These are phyloP conservation scores for Carcina quercana DNA, from an alignment of 2,888 invertebrate genomes.

Conservation along the genomic window DNA sequence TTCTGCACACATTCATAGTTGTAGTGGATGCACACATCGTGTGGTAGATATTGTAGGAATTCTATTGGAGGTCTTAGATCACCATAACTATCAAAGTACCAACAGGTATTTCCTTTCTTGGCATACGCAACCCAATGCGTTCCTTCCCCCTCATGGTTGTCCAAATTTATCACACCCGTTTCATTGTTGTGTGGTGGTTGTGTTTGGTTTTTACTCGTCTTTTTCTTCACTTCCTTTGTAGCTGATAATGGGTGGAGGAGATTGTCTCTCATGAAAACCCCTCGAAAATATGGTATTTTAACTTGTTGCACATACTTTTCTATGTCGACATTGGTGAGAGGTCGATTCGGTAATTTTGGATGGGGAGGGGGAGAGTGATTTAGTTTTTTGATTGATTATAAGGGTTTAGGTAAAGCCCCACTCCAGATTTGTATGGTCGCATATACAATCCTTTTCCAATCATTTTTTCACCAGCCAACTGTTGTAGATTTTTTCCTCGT, in stretches of 20 bases:
- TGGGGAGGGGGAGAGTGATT: constrained; percentile 16
- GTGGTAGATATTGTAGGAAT: constrained; percentile 12
- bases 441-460: constrained; percentile 36
- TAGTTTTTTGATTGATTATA: constrained; percentile 18
- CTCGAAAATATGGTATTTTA: constrained; percentile 14
- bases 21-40: constrained; percentile 14
- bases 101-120: constrained; percentile 23
- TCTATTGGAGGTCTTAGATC: constrained; percentile 29
- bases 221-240: no score
- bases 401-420: constrained; percentile 29
- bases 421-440: constrained; percentile 34
- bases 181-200: constrained; percentile 15
- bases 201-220: no score
- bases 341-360: constrained; percentile 7
- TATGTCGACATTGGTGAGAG: constrained; percentile 11
- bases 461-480: constrained; percentile 6
- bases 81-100: constrained; percentile 40
- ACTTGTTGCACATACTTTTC: constrained; percentile 1
- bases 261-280: constrained; percentile 14
- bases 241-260: no score
- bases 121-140: constrained; percentile 37
- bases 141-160: constrained; percentile 18
- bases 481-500: constrained; percentile 20
- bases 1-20: constrained; percentile 2
- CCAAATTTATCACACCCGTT: constrained; percentile 23